Conservation (phyloP, 1,140 invertebrate genomes). For the Bombus haemorrhoidalis region DNA sequence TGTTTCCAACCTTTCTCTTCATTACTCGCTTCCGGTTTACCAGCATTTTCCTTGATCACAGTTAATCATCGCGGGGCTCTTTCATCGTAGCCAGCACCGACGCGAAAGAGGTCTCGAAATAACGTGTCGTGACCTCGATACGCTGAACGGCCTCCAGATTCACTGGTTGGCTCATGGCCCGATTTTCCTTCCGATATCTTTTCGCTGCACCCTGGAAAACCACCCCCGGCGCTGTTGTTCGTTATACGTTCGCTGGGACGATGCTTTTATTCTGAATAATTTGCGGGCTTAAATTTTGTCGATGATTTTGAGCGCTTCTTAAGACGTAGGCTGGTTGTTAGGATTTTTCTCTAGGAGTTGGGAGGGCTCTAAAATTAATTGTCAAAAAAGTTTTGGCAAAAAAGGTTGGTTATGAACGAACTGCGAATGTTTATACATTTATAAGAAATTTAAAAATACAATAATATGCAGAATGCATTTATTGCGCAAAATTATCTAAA, state of each 20-base stretch:
- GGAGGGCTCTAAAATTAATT: not conserved
- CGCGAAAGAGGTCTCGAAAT: slow-evolving; percentile 60
- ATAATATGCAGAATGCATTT: no score
- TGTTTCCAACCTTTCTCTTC: not conserved
- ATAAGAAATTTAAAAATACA: no score
- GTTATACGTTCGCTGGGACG: not conserved
- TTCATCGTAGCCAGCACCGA: slow-evolving; percentile 42
- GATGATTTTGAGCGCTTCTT: not conserved
- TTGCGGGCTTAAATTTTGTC: not conserved
- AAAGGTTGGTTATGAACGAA: no score
- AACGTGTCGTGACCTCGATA: slow-evolving; percentile 60
- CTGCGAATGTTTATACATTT: no score
- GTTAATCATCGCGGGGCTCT: slow-evolving; percentile 50
- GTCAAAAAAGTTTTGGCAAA: not conserved
- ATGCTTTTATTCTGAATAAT: slow-evolving; percentile 9
- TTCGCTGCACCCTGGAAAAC: slow-evolving; percentile 27
- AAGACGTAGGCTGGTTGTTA: not conserved
- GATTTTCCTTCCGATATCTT: slow-evolving; percentile 57
- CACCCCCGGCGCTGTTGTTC: not conserved
- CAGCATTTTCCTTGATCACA: not conserved
- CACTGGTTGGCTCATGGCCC: slow-evolving; percentile 55
- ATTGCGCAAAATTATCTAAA: no score
- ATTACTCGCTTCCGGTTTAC: not conserved
- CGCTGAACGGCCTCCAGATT: slow-evolving; percentile 27
- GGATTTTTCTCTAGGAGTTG: not conserved